Evolutionary conservation across 1,140 invertebrate genomes (phyloP).

Genomic region (Octopus sinensis): DNA sequence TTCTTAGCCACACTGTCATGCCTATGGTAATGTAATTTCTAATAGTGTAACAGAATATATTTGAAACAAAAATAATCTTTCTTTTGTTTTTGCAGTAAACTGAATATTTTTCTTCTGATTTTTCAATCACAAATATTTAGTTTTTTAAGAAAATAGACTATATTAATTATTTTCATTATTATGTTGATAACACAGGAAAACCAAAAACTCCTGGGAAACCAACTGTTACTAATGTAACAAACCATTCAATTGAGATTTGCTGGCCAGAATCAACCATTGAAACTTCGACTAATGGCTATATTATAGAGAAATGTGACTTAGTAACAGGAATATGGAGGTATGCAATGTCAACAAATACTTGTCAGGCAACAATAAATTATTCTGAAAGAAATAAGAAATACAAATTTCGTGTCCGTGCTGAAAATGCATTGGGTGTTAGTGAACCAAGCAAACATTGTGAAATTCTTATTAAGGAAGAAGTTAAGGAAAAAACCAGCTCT

Average conservation of each 20-base stretch:
- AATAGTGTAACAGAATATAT: too few species aligned
- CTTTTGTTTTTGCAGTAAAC: too few species aligned
- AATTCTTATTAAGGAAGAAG: slow-evolving; percentile 61
- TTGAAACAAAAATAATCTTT: too few species aligned
- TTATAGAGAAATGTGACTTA: slow-evolving; percentile 85
- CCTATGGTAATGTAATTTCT: too few species aligned
- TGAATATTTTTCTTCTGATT: too few species aligned
- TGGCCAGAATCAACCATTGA: slow-evolving; percentile 93
- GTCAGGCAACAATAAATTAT: slow-evolving; percentile 68
- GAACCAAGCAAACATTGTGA: slow-evolving; percentile 68
- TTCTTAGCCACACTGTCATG: too few species aligned
- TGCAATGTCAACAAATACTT: slow-evolving; percentile 86
- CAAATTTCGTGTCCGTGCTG: slow-evolving; percentile 94
- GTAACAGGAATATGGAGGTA: slow-evolving; percentile 92
- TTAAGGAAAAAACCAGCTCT: slow-evolving; percentile 56
- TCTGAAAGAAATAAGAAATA: slow-evolving; percentile 73
- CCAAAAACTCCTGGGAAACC: slow-evolving; percentile 90
- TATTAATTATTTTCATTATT: too few species aligned
- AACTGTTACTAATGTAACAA: slow-evolving; percentile 87
- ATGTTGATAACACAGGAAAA: slow-evolving; percentile 63
- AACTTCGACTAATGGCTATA: slow-evolving; percentile 91
- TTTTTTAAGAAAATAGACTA: too few species aligned
- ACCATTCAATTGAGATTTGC: slow-evolving; percentile 85
- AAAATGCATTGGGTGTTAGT: slow-evolving; percentile 93
- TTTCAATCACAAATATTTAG: too few species aligned